These are phyloP conservation scores for Apocheima hispidaria DNA, from an alignment of 2,888 invertebrate genomes.

Conservation along the genomic window DNA sequence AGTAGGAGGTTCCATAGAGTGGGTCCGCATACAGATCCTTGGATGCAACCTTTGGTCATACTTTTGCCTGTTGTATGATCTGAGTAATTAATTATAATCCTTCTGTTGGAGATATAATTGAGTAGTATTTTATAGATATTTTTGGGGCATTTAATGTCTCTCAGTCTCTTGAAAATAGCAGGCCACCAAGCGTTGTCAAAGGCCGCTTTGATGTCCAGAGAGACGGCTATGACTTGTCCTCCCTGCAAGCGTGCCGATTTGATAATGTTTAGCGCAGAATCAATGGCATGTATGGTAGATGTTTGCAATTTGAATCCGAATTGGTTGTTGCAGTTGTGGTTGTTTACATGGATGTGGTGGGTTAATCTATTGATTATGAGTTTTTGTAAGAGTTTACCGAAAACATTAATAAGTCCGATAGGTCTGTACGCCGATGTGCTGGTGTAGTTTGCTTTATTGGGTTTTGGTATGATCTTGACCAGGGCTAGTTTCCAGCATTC, in stretches of 20 bases:
- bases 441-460: background rate
- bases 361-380: background rate
- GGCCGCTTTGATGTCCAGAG: background rate
- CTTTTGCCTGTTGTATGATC: background rate
- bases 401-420: background rate
- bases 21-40: background rate
- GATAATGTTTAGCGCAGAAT: background rate
- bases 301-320: background rate
- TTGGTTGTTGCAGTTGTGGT: background rate
- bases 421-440: background rate
- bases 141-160: background rate
- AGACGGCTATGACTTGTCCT: background rate
- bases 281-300: background rate
- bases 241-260: background rate
- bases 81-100: background rate
- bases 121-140: background rate
- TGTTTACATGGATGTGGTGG: background rate
- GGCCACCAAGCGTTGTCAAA: background rate
- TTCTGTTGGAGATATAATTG: background rate
- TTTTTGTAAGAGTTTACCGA: background rate
- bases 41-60: background rate
- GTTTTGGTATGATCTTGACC: background rate
- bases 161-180: background rate
- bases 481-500: background rate
- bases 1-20: background rate